Percentiles rank a stretch among this genome's conserved stretches.
Evolutionary conservation across 2,113 vertebrate species (phyloP).

Genomic region (Sus scrofa): T2T-Sscrofa CM000817.6:91154001-91154500

Average conservation of each 20-base stretch:
- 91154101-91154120: rapidly evolving
- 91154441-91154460: neutral
- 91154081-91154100: neutral
- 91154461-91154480: neutral
- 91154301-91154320: slow-evolving; percentile 57
- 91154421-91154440: neutral
- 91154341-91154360: neutral
- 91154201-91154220: neutral
- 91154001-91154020: neutral
- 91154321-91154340: slow-evolving; percentile 26
- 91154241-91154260: slow-evolving; percentile 13
- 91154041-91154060: neutral
- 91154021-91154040: neutral
- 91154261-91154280: slow-evolving; percentile 49
- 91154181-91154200: neutral
- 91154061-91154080: neutral
- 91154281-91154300: slow-evolving; percentile 41
- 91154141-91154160: neutral
- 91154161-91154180: neutral
- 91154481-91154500: neutral
- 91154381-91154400: neutral
- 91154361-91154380: neutral
- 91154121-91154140: neutral
- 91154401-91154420: neutral
- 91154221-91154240: neutral